These are phyloP conservation scores for Trichoplusia ni DNA, from an alignment of 1,140 invertebrate species.

Conservation along the genomic window DNA sequence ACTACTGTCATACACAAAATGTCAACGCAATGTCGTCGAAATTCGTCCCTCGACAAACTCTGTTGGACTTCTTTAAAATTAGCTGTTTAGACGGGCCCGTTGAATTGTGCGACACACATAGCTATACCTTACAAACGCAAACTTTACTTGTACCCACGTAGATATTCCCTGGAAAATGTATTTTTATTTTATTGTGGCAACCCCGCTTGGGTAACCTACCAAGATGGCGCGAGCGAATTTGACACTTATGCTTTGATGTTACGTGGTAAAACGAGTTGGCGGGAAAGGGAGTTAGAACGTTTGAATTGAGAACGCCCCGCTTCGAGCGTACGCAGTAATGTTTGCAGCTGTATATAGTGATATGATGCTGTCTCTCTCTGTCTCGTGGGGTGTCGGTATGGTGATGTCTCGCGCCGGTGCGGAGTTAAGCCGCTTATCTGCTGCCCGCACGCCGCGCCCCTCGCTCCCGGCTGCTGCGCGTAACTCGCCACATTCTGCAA, in stretches of 20 bases:
- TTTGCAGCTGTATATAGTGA: constrained; percentile 73
- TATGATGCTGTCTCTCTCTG: constrained; percentile 54
- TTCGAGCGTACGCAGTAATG: constrained; percentile 62
- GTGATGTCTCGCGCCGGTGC: constrained; percentile 55
- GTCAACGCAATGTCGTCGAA: constrained; percentile 42
- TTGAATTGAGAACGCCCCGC: constrained; percentile 34
- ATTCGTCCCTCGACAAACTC: constrained; percentile 61
- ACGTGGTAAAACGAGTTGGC: constrained; percentile 23
- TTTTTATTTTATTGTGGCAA: constrained; percentile 72
- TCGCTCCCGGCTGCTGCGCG: constrained; percentile 66
- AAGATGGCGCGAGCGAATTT: constrained; percentile 8
- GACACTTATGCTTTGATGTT: constrained; percentile 19
- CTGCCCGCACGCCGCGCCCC: constrained; percentile 71
- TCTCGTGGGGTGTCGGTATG: constrained; percentile 18
- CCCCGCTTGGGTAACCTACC: constrained; percentile 42
- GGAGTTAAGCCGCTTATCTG: constrained; percentile 80
- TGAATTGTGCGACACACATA: constrained; percentile 48
- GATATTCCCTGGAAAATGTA: constrained; percentile 79
- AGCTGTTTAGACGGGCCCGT: constrained; percentile 61
- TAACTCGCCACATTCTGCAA: constrained; percentile 64
- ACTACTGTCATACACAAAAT: constrained; percentile 25
- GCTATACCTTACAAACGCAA: constrained; percentile 60
- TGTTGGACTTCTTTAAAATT: constrained; percentile 74
- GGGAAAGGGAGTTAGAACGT: constrained; percentile 35
- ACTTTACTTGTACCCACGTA: constrained; percentile 73